Conservation (phyloP, 2,797 vertebrate genomes). For the Accipiter fasciatus region DNA sequence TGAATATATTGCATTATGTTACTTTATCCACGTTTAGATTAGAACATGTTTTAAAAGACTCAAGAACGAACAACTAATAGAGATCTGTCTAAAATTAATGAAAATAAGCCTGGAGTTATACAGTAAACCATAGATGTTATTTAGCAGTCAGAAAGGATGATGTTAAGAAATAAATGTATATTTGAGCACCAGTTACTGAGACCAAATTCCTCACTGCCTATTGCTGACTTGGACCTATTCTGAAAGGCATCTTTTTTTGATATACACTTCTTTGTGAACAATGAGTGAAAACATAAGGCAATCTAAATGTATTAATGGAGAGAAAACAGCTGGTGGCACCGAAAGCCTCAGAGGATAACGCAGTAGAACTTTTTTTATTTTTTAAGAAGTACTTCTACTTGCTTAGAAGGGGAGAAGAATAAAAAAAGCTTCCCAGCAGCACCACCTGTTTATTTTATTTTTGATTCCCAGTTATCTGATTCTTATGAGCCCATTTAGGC, state of each 20-base stretch:
- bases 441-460: background rate
- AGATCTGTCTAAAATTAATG: background rate
- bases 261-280: background rate
- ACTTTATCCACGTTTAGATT: constrained; percentile 7
- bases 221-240: background rate
- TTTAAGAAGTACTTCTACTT: background rate
- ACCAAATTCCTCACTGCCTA: background rate
- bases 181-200: no score
- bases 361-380: background rate
- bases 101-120: background rate
- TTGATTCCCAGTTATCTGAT: background rate
- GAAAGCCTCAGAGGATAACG: background rate
- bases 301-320: constrained; percentile 2
- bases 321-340: constrained; percentile 8
- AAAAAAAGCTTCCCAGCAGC: background rate
- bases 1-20: constrained; percentile 39
- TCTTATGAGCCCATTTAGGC: background rate
- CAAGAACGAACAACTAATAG: background rate
- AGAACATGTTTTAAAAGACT: background rate
- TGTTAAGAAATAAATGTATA: background rate
- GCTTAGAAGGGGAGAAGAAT: background rate
- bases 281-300: background rate
- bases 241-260: background rate
- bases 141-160: background rate
- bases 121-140: background rate